Conservation (phyloP, 2,113 vertebrate genomes). For the Muntiacus muntjak region DNA sequence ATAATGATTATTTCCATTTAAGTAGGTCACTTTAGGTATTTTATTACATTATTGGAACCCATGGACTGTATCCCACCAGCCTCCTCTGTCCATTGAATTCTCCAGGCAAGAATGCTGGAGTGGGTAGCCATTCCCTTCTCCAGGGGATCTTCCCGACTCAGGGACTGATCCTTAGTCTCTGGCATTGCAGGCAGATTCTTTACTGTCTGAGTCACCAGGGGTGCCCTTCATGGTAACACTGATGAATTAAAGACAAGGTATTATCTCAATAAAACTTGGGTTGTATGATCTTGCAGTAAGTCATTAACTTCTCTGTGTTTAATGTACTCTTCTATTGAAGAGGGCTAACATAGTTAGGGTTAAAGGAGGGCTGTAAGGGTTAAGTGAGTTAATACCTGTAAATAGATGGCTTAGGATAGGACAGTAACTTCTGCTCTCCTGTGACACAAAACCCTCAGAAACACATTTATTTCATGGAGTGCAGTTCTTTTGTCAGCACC, state of each 20-base stretch:
- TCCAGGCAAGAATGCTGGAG: background rate
- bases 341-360: background rate
- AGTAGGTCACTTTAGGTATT: background rate
- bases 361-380: background rate
- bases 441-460: background rate
- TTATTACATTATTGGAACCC: background rate
- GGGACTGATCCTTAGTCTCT: background rate
- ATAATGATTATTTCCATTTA: background rate
- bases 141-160: background rate
- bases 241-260: background rate
- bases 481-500: background rate
- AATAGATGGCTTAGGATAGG: background rate
- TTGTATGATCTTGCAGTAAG: background rate
- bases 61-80: background rate
- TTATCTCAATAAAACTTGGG: background rate
- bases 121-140: background rate
- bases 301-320: background rate
- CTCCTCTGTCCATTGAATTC: background rate
- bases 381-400: background rate
- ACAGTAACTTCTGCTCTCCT: background rate
- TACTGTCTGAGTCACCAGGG: background rate
- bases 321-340: background rate
- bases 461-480: background rate
- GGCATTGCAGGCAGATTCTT: background rate
- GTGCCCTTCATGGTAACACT: background rate